Base-by-base conservation (phyloP, 2,888 invertebrate species). In the Unio delphinus region DNA sequence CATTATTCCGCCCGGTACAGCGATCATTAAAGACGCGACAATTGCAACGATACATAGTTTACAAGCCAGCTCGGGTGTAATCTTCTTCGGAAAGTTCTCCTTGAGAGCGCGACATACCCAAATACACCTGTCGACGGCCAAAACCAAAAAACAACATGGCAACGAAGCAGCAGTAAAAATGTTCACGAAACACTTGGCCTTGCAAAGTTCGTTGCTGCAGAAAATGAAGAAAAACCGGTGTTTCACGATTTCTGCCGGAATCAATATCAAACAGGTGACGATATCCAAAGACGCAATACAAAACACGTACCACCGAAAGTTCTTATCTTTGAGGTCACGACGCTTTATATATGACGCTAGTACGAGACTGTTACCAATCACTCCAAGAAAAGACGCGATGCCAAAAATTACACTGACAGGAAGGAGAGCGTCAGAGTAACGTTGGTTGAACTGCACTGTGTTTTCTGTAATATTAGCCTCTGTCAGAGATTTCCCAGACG, bases 181-280 rank as follows among this genome's bases (percentile, higher is more conserved):
- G n/a, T 76, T 76, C 23, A 76, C 70, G 61, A 76, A 76, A 55
- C 74, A 76, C 60, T 74, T 76, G 17, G 65, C 68, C 64, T 73
- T 76, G 54, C 76, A 76, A 30, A 74, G 58, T 7, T 58, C 61
- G 17, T 68, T 64, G 54, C 72, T 72, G 18, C 61, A 64, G 65
- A 76, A 72, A 56, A 70, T 70, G 61, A 76, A 76, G 57, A 74
- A 76, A 62, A 70, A 72, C 18, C 65, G 62, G 61, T 76, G 76
- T 45, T 76, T 76, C 28, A 74, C 63, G 63, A 76, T 76, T 58
- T 76, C 76, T 2, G 74, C 76, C 18, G 74, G 74, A 34, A 76
- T 76, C 6, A 72, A 55, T 4, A 70, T 76, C 3, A 76, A 55
- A 57, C 76, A 76, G 5, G 76, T 74, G 7, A 61, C 61, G 23